Base-by-base conservation (phyloP, 1,140 invertebrate genomes). In the Mycetomoellerius zeteki region DNA sequence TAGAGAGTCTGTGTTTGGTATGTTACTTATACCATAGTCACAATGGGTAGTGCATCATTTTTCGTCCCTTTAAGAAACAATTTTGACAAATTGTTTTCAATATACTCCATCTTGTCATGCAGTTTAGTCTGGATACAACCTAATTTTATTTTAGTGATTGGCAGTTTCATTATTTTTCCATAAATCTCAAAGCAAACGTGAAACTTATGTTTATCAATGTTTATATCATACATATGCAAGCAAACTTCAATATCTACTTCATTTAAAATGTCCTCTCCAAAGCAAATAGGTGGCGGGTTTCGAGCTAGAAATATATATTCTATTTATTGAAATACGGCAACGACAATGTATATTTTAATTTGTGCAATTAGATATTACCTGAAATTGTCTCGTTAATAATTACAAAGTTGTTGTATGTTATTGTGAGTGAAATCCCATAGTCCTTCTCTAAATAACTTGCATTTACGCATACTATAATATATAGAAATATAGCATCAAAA, bases 371-470 rank as follows among this genome's bases (percentile, higher is more conserved):
- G 73, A 64, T 71, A 50, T 87, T 91, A 94, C 94, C 93, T 90
- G 94, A 93, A 30, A 94, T 33, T 58, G 93, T 94, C 85, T 93
- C 90, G 69, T 94, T 94, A 56, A 90, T 91, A n/a, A 94, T 56
- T 5, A 75, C 60, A 19, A 88, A 84, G 14, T 88, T 69, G 43
- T 94, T 93, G 21, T 89, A 93, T 12, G 93, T 93, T 1, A 94
- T 30, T 14, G 92, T 94, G 0, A 94, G 5, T 43, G 93, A 94
- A 65, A 94, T 60, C 10, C 94, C 94, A 88, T 92, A 93, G 21
- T 94, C 91, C 3, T 93, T 14, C 6, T 90, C 84, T n/a, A 94
- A 86, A 72, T 94, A 94, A 12, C 89, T 87, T 27, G 92, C 69
- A 80, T 93, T 94, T 14, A 64, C 24, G 81, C 94, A 94, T 30